Conservation (phyloP, 2,113 vertebrate species). For the Sapajus apella region DNA sequence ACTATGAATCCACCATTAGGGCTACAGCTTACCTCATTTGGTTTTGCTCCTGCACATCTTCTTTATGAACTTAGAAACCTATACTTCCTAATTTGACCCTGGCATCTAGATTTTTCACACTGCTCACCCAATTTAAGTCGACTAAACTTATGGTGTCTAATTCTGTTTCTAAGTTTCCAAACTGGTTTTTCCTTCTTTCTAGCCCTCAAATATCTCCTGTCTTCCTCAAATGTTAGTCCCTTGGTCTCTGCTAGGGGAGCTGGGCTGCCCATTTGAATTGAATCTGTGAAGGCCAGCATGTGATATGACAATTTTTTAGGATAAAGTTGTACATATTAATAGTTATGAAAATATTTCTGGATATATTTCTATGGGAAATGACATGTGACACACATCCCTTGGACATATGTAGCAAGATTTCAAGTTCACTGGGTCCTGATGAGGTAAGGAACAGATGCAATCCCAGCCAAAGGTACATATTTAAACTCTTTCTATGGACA, state of each 20-base stretch:
- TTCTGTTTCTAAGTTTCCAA: conserved; percentile 1
- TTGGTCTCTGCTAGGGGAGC: neutral
- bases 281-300: neutral
- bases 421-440: neutral
- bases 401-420: neutral
- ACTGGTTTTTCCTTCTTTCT: neutral
- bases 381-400: neutral
- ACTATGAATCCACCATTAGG: neutral
- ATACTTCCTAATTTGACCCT: neutral
- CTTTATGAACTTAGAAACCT: neutral
- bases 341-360: neutral
- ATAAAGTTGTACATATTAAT: neutral
- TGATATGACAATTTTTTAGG: neutral
- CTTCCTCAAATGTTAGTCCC: neutral
- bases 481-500: neutral
- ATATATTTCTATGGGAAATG: neutral
- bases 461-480: neutral
- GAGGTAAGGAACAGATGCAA: neutral
- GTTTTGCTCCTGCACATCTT: neutral
- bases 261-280: neutral
- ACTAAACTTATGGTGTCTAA: neutral
- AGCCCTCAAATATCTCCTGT: neutral
- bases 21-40: neutral
- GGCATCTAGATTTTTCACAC: neutral
- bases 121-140: neutral